Evolutionary conservation across 2,888 invertebrate species (phyloP).

Genomic region (Zaprionus obscuricornis): DNA sequence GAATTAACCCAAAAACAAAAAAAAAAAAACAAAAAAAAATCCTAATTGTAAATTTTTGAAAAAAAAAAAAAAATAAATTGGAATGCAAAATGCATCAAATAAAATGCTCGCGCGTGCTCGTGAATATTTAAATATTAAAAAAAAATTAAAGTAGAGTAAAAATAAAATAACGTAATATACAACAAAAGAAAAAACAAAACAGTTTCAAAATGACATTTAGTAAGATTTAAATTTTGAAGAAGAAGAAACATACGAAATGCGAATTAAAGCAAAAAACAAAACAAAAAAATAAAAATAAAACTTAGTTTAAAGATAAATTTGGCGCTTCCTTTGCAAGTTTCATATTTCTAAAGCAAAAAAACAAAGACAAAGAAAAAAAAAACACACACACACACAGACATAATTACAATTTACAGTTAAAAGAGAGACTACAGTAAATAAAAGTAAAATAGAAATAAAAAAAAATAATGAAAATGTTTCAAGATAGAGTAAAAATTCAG

Average conservation of each 20-base stretch:
- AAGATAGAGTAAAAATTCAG: too few species aligned
- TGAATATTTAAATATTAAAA: constrained; percentile 64
- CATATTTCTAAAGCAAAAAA: constrained; percentile 68
- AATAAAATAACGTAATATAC: constrained; percentile 23
- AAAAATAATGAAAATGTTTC: constrained; percentile 36
- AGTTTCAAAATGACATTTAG: constrained; percentile 63
- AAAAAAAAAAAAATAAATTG: constrained; percentile 19
- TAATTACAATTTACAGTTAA: constrained; percentile 38
- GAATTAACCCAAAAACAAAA: constrained; percentile 47
- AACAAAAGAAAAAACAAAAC: constrained; percentile 33
- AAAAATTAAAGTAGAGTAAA: constrained; percentile 21
- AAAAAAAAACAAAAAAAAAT: constrained; percentile 31
- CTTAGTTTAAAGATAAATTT: constrained; percentile 66
- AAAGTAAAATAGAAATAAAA: constrained; percentile 19
- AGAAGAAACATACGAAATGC: constrained; percentile 19
- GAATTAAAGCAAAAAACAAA: constrained; percentile 28
- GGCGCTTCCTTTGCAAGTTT: constrained; percentile 79
- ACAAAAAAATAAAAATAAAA: constrained; percentile 26
- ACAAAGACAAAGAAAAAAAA: constrained; percentile 21
- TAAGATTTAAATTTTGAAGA: constrained; percentile 17
- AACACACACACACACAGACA: constrained; percentile 39
- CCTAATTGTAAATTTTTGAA: constrained; percentile 56
- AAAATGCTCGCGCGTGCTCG: constrained; percentile 76
- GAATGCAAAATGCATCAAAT: constrained; percentile 53
- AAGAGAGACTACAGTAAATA: constrained; percentile 17